phyloP scores from a whole-genome alignment of 2,113 vertebrate genomes.

The Struthidea cinerea region DNA sequence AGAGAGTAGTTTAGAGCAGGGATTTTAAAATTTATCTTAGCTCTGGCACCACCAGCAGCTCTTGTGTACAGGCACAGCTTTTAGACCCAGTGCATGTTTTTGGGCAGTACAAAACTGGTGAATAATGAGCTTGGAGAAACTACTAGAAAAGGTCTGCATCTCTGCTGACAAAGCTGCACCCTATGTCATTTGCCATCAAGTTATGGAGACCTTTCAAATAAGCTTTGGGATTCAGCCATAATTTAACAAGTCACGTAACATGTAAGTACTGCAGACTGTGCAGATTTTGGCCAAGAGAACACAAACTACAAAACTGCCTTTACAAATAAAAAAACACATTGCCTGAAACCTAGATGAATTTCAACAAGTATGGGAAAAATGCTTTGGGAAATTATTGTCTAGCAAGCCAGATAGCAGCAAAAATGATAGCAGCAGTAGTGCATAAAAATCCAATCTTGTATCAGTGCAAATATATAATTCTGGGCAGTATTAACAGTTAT shows the following conservation, averaged over 20 bases:
- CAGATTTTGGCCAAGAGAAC: background rate
- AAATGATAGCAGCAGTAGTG: background rate
- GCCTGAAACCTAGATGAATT: background rate
- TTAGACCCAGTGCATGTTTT: background rate
- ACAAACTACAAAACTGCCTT: background rate
- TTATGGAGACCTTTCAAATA: background rate
- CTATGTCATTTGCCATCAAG: background rate
- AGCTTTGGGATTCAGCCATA: background rate
- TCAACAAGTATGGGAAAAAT: background rate
- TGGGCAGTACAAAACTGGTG: background rate
- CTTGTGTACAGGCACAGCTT: background rate
- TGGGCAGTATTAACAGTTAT: background rate
- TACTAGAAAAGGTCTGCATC: background rate
- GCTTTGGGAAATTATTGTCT: background rate
- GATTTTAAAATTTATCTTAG: background rate
- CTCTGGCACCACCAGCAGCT: background rate
- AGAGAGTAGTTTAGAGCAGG: background rate
- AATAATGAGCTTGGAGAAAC: background rate
- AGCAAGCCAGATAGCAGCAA: background rate
- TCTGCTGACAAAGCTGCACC: background rate
- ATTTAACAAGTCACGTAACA: background rate
- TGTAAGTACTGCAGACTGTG: background rate
- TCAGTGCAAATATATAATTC: rapidly evolving
- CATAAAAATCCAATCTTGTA: rapidly evolving
- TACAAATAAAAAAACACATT: background rate